phyloP scores from a whole-genome alignment of 2,797 vertebrate species.

The Eptatretus atami region DNA sequence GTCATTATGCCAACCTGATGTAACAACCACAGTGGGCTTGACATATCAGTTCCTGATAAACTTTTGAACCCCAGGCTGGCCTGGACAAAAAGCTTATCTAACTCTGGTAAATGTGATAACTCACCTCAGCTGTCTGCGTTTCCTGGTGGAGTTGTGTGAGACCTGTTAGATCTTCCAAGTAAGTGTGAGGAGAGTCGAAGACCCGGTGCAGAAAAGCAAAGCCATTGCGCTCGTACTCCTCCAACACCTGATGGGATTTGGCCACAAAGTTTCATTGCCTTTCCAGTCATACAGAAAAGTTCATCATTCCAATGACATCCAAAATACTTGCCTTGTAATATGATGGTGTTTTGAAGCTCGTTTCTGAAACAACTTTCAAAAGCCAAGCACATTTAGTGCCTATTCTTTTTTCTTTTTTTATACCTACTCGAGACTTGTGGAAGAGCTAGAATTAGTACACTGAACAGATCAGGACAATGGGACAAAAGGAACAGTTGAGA shows the following conservation, averaged over 20 bases:
- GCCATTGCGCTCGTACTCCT: slow-evolving; percentile 58
- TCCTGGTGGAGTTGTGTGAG: slow-evolving; percentile 80
- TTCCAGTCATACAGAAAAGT: slow-evolving; percentile 7
- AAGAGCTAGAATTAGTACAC: too few relatives aligned
- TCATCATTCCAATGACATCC: not conserved
- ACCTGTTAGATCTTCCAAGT: slow-evolving; percentile 82
- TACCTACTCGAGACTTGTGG: too few relatives aligned
- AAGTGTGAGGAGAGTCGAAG: slow-evolving; percentile 96
- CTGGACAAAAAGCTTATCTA: too few relatives aligned
- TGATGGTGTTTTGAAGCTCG: not conserved
- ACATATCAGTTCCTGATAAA: too few relatives aligned
- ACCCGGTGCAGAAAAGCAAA: slow-evolving; percentile 64
- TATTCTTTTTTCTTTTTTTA: too few relatives aligned
- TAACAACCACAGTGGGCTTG: too few relatives aligned
- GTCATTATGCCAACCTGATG: too few relatives aligned
- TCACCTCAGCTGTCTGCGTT: slow-evolving; percentile 89
- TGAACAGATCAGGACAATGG: too few relatives aligned
- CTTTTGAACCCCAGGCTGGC: too few relatives aligned
- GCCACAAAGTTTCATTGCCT: slow-evolving; percentile 4
- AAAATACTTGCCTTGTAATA: not conserved
- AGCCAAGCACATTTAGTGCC: slow-evolving; percentile 3
- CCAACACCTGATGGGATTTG: slow-evolving; percentile 36
- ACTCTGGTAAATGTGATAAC: slow-evolving; percentile 6
- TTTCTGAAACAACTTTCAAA: slow-evolving; percentile 1
- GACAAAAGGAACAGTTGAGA: too few relatives aligned